Evolutionary conservation across 2,797 vertebrate genomes (phyloP).

Genomic region (Crotalus adamanteus): DNA sequence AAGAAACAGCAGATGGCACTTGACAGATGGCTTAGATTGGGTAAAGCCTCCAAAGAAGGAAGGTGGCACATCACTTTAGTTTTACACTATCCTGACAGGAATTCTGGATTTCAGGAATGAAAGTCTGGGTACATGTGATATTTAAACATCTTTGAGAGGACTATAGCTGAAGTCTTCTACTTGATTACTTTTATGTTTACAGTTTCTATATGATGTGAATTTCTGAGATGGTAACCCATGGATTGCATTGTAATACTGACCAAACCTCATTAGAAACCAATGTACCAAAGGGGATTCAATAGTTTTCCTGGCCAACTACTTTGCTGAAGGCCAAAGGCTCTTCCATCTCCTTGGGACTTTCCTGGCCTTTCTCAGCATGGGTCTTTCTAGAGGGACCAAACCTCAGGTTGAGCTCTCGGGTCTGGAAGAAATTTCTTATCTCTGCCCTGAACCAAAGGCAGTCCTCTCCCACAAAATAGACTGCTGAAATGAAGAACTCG

Average conservation of each 20-base stretch:
- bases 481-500: neutral
- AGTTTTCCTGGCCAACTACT: neutral
- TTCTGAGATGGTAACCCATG: neutral
- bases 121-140: neutral
- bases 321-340: neutral
- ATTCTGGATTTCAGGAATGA: constrained; percentile 6
- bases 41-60: constrained; percentile 51
- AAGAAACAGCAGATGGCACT: constrained; percentile 54
- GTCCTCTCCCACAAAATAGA: neutral
- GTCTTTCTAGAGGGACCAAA: neutral
- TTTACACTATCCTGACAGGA: constrained; percentile 16
- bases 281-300: neutral
- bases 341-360: neutral
- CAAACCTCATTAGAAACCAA: neutral
- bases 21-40: constrained; percentile 54
- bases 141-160: neutral
- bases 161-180: neutral
- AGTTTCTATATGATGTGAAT: neutral
- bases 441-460: neutral
- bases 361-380: neutral
- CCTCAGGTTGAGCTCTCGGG: neutral
- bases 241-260: neutral
- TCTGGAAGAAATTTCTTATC: neutral
- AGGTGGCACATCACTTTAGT: constrained; percentile 33
- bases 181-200: constrained; percentile 14